Evolutionary conservation across 2,113 vertebrate genomes (phyloP).

Genomic region (Falcunculus frontatus): DNA sequence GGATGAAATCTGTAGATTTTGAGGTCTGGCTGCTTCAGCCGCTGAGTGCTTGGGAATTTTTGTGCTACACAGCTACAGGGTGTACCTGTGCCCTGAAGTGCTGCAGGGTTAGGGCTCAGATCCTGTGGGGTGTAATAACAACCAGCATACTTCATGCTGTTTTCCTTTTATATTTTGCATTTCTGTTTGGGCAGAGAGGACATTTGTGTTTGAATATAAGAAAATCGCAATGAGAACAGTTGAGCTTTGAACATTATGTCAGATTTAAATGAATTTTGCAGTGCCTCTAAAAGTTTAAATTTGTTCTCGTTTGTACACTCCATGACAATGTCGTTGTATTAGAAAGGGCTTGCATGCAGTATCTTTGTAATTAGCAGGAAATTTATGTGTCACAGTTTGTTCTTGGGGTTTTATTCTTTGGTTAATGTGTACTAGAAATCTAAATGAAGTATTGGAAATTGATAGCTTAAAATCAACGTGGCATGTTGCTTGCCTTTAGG

Average conservation of each 20-base stretch:
- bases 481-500: background rate
- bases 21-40: background rate
- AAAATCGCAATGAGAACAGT: background rate
- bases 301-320: background rate
- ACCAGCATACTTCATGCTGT: accelerated
- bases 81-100: background rate
- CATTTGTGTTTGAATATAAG: background rate
- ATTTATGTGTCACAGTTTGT: background rate
- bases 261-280: background rate
- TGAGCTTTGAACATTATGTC: background rate
- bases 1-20: background rate
- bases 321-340: background rate
- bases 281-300: background rate
- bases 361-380: background rate
- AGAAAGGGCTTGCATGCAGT: background rate
- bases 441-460: background rate
- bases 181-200: background rate
- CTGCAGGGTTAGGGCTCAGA: background rate
- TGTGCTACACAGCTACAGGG: background rate
- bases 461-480: background rate
- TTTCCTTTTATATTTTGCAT: background rate
- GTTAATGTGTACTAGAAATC: background rate
- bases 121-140: background rate
- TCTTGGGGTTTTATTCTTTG: background rate
- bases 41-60: accelerated